Evolutionary conservation across 2,888 invertebrate genomes (phyloP).

Genomic region (Thereva unica): DNA sequence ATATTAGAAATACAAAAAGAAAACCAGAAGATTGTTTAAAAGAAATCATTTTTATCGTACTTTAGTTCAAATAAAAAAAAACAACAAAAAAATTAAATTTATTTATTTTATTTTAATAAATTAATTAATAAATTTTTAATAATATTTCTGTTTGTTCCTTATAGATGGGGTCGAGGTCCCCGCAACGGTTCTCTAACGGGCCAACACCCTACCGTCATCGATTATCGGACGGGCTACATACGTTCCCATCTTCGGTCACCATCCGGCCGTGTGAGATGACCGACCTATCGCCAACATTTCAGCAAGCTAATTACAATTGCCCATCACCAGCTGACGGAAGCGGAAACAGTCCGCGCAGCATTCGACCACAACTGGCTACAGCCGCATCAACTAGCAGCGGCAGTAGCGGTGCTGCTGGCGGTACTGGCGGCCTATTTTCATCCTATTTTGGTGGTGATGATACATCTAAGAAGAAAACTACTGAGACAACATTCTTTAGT

Average conservation of each 20-base stretch:
- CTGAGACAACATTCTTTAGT: constrained; percentile 58
- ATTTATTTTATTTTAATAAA: no score
- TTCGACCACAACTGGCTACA: neutral
- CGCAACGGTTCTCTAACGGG: constrained; percentile 58
- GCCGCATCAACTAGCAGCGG: constrained; percentile 19
- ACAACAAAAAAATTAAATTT: no score
- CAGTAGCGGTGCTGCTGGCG: constrained; percentile 39
- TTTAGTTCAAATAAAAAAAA: no score
- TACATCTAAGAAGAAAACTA: constrained; percentile 55
- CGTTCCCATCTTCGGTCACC: constrained; percentile 90
- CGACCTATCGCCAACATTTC: constrained; percentile 58
- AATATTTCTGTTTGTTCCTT: constrained; percentile 38
- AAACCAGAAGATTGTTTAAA: no score
- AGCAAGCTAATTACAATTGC: constrained; percentile 12
- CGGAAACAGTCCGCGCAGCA: no score
- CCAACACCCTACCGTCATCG: constrained; percentile 59
- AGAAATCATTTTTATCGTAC: no score
- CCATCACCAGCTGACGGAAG: no score
- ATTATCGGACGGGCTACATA: constrained; percentile 69
- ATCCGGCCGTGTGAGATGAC: constrained; percentile 91
- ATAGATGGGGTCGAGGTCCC: constrained; percentile 82
- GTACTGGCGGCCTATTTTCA: constrained; percentile 49
- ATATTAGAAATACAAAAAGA: no score
- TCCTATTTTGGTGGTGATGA: constrained; percentile 57
- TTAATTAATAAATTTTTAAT: no score